phyloP scores from a whole-genome alignment of 2,113 vertebrate genomes.

The Tringa solitaria region DNA sequence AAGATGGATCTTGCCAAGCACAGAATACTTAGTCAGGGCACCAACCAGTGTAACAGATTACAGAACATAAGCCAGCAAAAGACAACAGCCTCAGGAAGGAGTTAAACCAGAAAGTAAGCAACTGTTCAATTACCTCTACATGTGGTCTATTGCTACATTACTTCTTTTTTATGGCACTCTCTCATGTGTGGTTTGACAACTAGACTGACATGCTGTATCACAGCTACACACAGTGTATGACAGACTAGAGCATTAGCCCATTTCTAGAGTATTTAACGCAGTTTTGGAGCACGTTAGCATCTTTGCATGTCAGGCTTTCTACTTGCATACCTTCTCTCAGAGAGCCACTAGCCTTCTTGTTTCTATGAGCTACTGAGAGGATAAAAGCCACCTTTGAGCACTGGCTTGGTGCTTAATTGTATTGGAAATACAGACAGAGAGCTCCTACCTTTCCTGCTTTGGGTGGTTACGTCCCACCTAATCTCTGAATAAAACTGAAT shows the following conservation, averaged over 20 bases:
- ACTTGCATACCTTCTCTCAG: not conserved
- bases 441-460: not conserved
- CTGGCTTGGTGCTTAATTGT: not conserved
- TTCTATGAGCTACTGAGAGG: not conserved
- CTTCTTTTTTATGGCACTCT: conserved; percentile 20
- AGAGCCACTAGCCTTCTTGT: not conserved
- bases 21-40: conserved; percentile 4
- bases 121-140: conserved; percentile 39
- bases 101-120: conserved; percentile 31
- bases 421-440: not conserved
- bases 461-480: not conserved
- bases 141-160: not conserved
- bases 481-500: not conserved
- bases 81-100: conserved; percentile 32
- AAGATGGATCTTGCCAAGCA: conserved; percentile 24
- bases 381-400: not conserved
- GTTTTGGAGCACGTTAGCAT: not conserved
- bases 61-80: conserved; percentile 42
- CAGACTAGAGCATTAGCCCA: conserved; percentile 27
- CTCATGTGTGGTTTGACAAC: conserved; percentile 1
- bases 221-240: not conserved
- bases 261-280: not conserved
- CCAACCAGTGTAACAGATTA: conserved; percentile 31
- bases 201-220: conserved; percentile 16
- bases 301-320: not conserved